phyloP scores from a whole-genome alignment of 2,797 vertebrate species.

The Poecilia wingei region DNA sequence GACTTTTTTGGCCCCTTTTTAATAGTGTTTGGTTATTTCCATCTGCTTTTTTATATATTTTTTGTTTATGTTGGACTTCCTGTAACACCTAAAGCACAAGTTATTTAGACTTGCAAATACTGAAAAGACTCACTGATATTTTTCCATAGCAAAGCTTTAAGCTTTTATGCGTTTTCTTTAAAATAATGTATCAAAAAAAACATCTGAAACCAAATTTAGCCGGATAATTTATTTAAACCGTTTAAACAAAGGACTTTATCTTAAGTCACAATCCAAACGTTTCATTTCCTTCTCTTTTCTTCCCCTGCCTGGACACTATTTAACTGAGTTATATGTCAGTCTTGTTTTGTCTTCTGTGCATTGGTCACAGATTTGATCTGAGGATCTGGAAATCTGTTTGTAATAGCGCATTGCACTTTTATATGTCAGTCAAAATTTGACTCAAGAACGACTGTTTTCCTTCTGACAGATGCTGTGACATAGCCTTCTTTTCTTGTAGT shows the following conservation, averaged over 20 bases:
- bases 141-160: slow-evolving; percentile 7
- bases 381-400: slow-evolving; percentile 67
- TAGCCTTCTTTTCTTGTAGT: slow-evolving; percentile 31
- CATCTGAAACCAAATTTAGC: slow-evolving; percentile 21
- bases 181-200: slow-evolving; percentile 7
- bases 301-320: slow-evolving; percentile 29
- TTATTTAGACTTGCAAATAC: slow-evolving; percentile 8
- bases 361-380: slow-evolving; percentile 59
- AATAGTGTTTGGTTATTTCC: neutral
- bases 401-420: slow-evolving; percentile 52
- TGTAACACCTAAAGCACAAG: slow-evolving; percentile 1
- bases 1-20: neutral
- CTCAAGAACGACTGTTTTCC: neutral
- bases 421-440: slow-evolving; percentile 51
- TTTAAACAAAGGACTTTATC: slow-evolving; percentile 63
- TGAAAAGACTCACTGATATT: slow-evolving; percentile 10
- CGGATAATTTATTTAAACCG: slow-evolving; percentile 58
- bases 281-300: slow-evolving; percentile 2
- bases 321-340: slow-evolving; percentile 50
- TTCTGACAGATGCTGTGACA: slow-evolving; percentile 11
- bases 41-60: neutral
- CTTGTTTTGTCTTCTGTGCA: slow-evolving; percentile 60
- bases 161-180: slow-evolving; percentile 16
- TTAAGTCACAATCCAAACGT: slow-evolving; percentile 45
- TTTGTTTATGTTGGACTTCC: neutral